These are phyloP conservation scores for Laticauda laticaudata DNA, from an alignment of 2,113 vertebrate species.

Conservation along the genomic window DNA sequence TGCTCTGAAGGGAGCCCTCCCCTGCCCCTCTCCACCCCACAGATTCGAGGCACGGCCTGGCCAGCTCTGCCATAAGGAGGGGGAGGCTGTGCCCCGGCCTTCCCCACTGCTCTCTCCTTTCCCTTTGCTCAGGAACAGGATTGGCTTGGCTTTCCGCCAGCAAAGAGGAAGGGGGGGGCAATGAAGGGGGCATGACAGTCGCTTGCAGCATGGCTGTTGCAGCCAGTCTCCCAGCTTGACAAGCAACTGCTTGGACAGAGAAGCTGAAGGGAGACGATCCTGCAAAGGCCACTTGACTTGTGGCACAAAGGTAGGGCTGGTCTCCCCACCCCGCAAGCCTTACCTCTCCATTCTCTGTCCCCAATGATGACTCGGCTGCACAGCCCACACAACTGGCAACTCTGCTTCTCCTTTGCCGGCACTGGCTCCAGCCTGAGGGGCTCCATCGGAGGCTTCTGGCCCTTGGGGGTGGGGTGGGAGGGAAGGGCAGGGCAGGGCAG, in stretches of 20 bases:
- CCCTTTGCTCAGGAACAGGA: too few relatives aligned
- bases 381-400: conserved; percentile 76
- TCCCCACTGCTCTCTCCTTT: too few relatives aligned
- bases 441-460: conserved; percentile 65
- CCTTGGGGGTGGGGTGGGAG: conserved; percentile 63
- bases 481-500: neutral
- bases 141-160: too few relatives aligned
- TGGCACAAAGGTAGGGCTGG: neutral
- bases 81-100: too few relatives aligned
- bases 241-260: conserved; percentile 62
- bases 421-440: conserved; percentile 74
- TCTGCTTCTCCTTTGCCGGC: conserved; percentile 77
- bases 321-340: neutral
- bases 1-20: too few relatives aligned
- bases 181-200: too few relatives aligned
- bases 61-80: too few relatives aligned
- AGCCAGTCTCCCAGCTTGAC: conserved; percentile 19
- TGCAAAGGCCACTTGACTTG: neutral
- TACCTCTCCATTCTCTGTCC: conserved; percentile 93
- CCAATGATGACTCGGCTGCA: conserved; percentile 90
- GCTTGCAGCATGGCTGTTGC: too few relatives aligned
- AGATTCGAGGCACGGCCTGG: too few relatives aligned
- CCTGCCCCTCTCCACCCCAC: too few relatives aligned
- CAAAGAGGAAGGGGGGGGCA: too few relatives aligned
- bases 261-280: conserved; percentile 42